Evolutionary conservation across 2,888 invertebrate genomes (phyloP).

Genomic region (Tanypteryx hageni): DNA sequence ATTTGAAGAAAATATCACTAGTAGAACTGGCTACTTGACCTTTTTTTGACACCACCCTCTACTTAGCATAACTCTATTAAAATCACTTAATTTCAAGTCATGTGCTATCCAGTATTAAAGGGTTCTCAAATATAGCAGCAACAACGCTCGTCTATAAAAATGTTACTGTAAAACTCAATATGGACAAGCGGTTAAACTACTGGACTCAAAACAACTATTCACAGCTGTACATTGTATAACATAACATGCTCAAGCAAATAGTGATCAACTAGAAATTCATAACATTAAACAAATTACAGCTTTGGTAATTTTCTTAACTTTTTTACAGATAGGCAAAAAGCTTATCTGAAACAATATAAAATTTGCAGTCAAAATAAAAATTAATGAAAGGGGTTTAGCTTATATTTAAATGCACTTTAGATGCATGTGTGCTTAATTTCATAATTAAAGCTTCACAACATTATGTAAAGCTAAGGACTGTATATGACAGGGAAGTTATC

Average conservation of each 20-base stretch:
- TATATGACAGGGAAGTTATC: slow-evolving; percentile 62
- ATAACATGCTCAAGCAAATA: slow-evolving; percentile 23
- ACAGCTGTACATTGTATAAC: slow-evolving; percentile 32
- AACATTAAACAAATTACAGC: slow-evolving; percentile 48
- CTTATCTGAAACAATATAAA: slow-evolving; percentile 8
- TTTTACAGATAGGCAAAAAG: slow-evolving; percentile 40
- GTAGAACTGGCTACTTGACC: background rate
- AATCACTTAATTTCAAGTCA: slow-evolving; percentile 36
- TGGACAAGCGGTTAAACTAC: slow-evolving; percentile 23
- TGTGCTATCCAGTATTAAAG: slow-evolving; percentile 46
- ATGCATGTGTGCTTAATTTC: slow-evolving; percentile 57
- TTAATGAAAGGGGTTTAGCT: slow-evolving; percentile 28
- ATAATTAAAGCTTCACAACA: slow-evolving; percentile 53
- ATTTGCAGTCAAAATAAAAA: slow-evolving; percentile 27
- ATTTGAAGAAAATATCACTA: slow-evolving; percentile 25
- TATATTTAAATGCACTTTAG: slow-evolving; percentile 57
- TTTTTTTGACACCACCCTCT: slow-evolving; percentile 18
- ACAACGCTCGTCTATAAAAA: slow-evolving; percentile 42
- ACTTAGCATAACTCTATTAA: background rate
- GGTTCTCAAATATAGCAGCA: slow-evolving; percentile 25
- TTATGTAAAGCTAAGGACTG: slow-evolving; percentile 58
- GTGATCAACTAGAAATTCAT: slow-evolving; percentile 4
- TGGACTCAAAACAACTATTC: slow-evolving; percentile 33
- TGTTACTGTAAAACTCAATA: slow-evolving; percentile 9
- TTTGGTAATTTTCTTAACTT: slow-evolving; percentile 25